These are phyloP conservation scores for Passer montanus DNA, from an alignment of 2,113 vertebrate species.

Conservation along the genomic window DNA sequence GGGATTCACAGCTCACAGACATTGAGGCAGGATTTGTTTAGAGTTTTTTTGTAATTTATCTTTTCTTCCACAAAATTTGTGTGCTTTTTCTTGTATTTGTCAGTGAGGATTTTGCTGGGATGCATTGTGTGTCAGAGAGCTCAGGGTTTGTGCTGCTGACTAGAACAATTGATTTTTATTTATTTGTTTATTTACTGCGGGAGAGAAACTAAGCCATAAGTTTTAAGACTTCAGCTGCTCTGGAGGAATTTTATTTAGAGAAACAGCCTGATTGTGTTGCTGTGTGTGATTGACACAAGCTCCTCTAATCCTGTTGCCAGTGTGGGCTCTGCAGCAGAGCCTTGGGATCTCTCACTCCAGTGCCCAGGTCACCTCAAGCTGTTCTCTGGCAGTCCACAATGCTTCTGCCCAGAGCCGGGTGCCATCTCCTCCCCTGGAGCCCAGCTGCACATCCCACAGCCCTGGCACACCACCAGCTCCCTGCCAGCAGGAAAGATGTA, in stretches of 20 bases:
- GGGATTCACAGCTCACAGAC: background rate
- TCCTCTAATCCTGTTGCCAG: background rate
- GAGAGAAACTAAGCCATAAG: background rate
- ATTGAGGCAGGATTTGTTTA: background rate
- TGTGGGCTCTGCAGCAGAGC: background rate
- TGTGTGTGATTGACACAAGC: background rate
- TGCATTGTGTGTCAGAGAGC: background rate
- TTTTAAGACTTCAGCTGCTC: conserved; percentile 2
- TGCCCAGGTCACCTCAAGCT: background rate
- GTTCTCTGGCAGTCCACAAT: background rate
- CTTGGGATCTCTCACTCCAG: background rate
- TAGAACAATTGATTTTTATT: conserved; percentile 60
- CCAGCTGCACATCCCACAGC: background rate
- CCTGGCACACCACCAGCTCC: background rate
- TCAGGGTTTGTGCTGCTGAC: background rate
- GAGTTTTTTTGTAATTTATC: background rate
- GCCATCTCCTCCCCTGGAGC: background rate
- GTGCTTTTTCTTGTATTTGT: background rate
- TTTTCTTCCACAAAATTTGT: background rate
- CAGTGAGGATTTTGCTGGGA: conserved; percentile 2
- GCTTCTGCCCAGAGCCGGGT: background rate
- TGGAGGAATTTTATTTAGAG: conserved; percentile 4
- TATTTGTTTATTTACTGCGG: background rate
- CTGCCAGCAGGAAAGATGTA: background rate
- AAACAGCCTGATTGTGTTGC: background rate